Conservation (phyloP, 2,797 vertebrate genomes). For the Notolepis coatsorum region DNA sequence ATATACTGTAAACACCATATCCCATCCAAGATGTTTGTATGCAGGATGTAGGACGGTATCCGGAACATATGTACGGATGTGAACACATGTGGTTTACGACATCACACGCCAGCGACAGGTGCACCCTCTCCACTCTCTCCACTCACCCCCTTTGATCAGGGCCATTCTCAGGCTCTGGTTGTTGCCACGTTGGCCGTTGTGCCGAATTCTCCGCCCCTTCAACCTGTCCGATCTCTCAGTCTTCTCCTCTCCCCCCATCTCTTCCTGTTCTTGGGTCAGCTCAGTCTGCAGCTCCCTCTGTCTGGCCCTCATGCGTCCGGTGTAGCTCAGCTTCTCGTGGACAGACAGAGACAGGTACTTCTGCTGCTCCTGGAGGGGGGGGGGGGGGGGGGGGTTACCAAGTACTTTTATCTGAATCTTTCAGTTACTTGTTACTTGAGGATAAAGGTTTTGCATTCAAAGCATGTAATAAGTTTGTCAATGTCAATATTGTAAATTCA, state of each 20-base stretch:
- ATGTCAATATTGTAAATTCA: too few species aligned
- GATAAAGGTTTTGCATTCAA: too few species aligned
- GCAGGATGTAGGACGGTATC: too few species aligned
- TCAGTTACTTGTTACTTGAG: too few species aligned
- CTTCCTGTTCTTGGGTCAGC: constrained; percentile 62
- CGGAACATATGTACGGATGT: too few species aligned
- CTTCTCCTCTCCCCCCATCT: constrained; percentile 52
- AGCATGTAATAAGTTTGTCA: too few species aligned
- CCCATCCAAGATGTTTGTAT: too few species aligned
- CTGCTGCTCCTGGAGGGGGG: constrained; percentile 79
- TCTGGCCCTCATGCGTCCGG: constrained; percentile 69
- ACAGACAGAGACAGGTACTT: constrained; percentile 78
- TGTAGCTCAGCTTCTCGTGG: constrained; percentile 81
- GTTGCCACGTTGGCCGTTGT: constrained; percentile 33
- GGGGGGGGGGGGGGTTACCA: too few species aligned
- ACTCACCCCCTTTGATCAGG: constrained; percentile 78
- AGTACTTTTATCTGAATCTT: too few species aligned
- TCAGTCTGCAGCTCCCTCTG: constrained; percentile 65
- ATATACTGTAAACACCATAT: too few species aligned
- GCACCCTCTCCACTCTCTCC: not conserved
- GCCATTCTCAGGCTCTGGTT: constrained; percentile 69
- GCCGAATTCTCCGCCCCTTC: constrained; percentile 14
- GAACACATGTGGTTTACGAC: too few species aligned
- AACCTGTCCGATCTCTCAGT: constrained; percentile 15
- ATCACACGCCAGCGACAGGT: too few species aligned